Evolutionary conservation across 2,888 invertebrate species (phyloP), one percentile per base, ranked within the genome.

Genomic region (Ectemnius cavifrons): DNA sequence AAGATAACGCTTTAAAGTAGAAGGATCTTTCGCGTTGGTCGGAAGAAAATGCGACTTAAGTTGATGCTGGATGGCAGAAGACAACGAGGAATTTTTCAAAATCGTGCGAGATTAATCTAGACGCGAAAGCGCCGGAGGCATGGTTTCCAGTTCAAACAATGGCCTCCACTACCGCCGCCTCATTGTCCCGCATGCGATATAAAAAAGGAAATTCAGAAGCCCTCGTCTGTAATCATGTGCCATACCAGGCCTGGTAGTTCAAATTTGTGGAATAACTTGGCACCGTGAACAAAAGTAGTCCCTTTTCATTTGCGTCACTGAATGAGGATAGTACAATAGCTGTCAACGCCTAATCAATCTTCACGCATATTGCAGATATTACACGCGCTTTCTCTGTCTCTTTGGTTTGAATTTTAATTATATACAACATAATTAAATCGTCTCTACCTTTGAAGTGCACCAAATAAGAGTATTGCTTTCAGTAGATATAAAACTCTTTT

Each of bases 81-180:
- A 64, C 57, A 60, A 49, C 60, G 63, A 49, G 63, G 72, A 66
- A 65, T 66, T 74, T 73, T 57, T 66, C 57, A 46, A 81, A 72
- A 75, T 79, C 71, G 63, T 47, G 72, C 66, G 27, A 68, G 73
- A 81, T 82, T 83, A 83, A 83, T 80, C 77, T 75, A 75, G 73
- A 82, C 78, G 79, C 69, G 73, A 37, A 37, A 72, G 72, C 67
- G 77, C 82, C 73, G 58, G 65, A 27, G 80, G 84, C 81, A 66
- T 80, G 75, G 82, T 86, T 85, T 80, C 77, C 74, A 68, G 77
- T 67, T 78, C 81, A 81, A 83, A 85, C 84, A 85, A 85, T 84
- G 74, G 84, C 37, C 37, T 37, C 37, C 63, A 65, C 64, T 61
- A 47, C 49, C 62, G 57, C 65, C 73, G 75, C 62, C 66, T 81